Base-by-base conservation (phyloP, 2,888 invertebrate species). In the Monochamus alternatus region DNA sequence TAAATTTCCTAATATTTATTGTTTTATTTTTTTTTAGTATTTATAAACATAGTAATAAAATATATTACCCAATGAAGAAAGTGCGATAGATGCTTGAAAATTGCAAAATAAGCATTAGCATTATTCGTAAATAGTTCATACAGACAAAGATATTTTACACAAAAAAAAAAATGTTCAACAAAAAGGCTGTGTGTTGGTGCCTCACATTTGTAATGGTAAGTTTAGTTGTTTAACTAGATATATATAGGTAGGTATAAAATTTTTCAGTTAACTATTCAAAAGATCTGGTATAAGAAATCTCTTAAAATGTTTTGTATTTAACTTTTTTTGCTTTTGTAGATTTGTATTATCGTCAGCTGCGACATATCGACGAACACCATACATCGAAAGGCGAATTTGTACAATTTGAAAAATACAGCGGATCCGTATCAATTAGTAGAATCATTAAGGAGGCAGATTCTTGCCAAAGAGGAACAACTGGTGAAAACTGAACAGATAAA, bases 401-500 rank as follows among this genome's bases (percentile, higher is more conserved):
- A 76, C 63, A 75, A 73, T 69, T 62, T 78, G 68, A 64, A 81
- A 76, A 68, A 77, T 38, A 60, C 67, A 0, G 71, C 78, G 55
- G 81, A 81, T 75, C 81, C 84, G 1, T 75, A 73, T 12, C 78
- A 81, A 47, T 72, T 86, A 7, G 82, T 86, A 30, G 82, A 85
- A 52, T 81, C 83, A 5, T 73, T 87, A 38, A 76, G 84, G n/a
- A 81, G 80, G 63, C 86, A 85, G 75, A 87, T 86, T 52, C 81
- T 85, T 65, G 81, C 85, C 32, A 87, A 87, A 68, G 87, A 87
- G 74, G 75, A 83, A 3, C 87, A 88, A 81, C 75, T 86, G 52
- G 86, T 89, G 58, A 87, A 86, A 75, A 85, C 87, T 0, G 88
- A 89, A 79, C 85, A 86, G 72, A 82, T 90, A 38, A 89, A 90